These are phyloP conservation scores for Gila robusta DNA, from an alignment of 2,797 vertebrate genomes.

Conservation along the genomic window DNA sequence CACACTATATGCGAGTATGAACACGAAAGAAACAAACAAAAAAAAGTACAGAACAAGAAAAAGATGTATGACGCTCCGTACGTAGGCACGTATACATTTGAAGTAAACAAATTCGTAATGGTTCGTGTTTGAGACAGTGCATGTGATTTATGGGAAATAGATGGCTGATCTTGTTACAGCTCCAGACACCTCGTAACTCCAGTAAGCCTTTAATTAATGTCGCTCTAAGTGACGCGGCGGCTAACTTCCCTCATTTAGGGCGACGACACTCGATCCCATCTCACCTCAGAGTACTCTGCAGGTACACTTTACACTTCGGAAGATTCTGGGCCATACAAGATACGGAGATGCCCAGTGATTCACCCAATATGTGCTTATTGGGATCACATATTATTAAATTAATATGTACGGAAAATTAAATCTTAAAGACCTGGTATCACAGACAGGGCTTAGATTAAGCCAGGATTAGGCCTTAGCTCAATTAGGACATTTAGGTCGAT, in stretches of 20 bases:
- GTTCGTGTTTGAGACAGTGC: conserved; percentile 63
- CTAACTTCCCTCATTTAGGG: conserved; percentile 68
- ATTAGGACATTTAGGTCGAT: not conserved
- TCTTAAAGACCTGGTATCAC: not conserved
- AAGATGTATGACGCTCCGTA: not conserved
- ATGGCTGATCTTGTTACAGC: conserved; percentile 85
- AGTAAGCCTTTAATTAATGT: conserved; percentile 90
- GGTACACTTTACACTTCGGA: conserved; percentile 48
- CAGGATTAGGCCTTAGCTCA: not conserved
- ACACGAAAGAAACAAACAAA: not conserved
- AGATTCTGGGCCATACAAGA: conserved; percentile 32
- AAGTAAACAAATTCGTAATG: not conserved
- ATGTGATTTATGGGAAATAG: conserved; percentile 90
- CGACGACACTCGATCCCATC: conserved; percentile 61
- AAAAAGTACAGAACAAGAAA: not conserved
- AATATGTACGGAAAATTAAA: not conserved
- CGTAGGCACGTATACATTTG: not conserved
- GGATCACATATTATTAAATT: not conserved
- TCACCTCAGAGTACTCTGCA: conserved; percentile 41
- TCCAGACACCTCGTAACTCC: conserved; percentile 86
- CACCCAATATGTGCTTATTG: conserved; percentile 18
- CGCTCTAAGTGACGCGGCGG: conserved; percentile 79
- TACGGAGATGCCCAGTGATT: conserved; percentile 1
- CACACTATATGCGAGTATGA: conserved; percentile 3
- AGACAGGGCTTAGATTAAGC: not conserved